phyloP scores from a whole-genome alignment of 1,140 invertebrate genomes.

The Diorhabda elongata region DNA sequence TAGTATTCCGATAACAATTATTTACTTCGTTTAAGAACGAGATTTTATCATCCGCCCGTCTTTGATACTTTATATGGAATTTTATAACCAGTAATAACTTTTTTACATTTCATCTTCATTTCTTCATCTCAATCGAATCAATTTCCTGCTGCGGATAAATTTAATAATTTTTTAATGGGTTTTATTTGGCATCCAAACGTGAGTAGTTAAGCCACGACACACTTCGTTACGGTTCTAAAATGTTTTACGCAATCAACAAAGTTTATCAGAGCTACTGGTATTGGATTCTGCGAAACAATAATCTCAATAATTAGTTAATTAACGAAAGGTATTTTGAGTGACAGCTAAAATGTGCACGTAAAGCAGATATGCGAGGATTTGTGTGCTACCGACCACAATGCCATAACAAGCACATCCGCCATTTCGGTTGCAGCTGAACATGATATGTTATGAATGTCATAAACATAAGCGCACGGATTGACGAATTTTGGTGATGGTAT shows the following conservation, averaged over 20 bases:
- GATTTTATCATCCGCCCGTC: too few species aligned
- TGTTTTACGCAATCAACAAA: not conserved
- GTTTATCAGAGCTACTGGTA: not conserved
- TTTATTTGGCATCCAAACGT: too few species aligned
- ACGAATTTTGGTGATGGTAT: not conserved
- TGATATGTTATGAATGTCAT: slow-evolving; percentile 25
- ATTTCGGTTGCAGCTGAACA: slow-evolving; percentile 26
- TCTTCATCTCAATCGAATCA: too few species aligned
- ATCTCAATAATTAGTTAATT: slow-evolving; percentile 41
- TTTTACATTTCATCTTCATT: too few species aligned
- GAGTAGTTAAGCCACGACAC: too few species aligned
- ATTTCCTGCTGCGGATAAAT: too few species aligned
- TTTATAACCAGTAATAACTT: too few species aligned
- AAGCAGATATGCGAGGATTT: slow-evolving; percentile 19
- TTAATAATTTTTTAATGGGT: too few species aligned
- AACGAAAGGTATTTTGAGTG: slow-evolving; percentile 37
- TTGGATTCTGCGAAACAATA: slow-evolving; percentile 16
- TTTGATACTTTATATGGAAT: too few species aligned
- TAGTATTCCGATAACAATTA: too few species aligned
- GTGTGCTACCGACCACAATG: slow-evolving; percentile 33
- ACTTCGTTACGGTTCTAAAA: too few species aligned
- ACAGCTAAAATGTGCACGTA: slow-evolving; percentile 25
- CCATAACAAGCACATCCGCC: slow-evolving; percentile 34
- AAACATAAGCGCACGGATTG: slow-evolving; percentile 4
- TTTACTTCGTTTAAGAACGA: too few species aligned